phyloP scores from a whole-genome alignment of 2,797 vertebrate species.

The Argentina silus region DNA sequence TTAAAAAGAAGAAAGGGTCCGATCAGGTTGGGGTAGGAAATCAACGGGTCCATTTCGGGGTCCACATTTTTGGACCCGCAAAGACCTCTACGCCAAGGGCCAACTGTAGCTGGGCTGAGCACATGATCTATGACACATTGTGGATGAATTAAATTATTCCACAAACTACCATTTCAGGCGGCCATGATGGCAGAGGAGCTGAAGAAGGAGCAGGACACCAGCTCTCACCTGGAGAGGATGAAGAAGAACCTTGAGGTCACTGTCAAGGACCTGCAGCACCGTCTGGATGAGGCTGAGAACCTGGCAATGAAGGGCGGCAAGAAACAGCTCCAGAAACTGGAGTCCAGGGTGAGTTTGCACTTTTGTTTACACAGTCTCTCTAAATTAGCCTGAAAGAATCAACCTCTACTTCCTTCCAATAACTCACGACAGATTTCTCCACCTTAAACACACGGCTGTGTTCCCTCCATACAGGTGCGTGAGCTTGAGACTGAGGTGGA shows the following conservation, averaged over 20 bases:
- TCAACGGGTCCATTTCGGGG: no score
- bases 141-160: neutral
- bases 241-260: constrained; percentile 91
- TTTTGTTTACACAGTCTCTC: no score
- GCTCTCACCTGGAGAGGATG: constrained; percentile 91
- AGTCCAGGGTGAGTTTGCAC: no score
- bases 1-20: no score
- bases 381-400: no score
- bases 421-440: neutral
- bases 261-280: constrained; percentile 90
- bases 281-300: constrained; percentile 90
- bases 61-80: no score
- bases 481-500: constrained; percentile 14
- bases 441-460: neutral
- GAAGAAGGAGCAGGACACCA: constrained; percentile 95
- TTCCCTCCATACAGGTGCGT: neutral
- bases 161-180: constrained; percentile 68
- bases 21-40: no score
- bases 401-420: no score
- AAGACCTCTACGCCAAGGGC: no score
- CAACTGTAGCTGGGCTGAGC: no score
- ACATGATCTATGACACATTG: no score
- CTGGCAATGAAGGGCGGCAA: constrained; percentile 91
- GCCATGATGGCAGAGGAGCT: constrained; percentile 96
- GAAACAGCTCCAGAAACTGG: constrained; percentile 88